phyloP scores from a whole-genome alignment of 1,140 invertebrate species.

The Ceratosolen fusciceps region DNA sequence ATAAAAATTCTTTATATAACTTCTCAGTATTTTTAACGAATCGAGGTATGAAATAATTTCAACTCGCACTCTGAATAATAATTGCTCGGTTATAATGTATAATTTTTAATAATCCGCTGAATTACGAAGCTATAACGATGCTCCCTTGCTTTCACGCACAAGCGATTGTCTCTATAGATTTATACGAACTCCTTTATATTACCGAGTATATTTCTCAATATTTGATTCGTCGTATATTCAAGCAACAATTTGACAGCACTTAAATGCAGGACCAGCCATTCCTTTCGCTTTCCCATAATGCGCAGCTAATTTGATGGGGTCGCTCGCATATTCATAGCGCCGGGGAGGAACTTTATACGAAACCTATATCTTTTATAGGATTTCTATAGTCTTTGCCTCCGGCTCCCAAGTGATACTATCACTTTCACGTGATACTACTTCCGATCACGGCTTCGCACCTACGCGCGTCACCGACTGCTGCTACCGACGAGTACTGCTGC shows the following conservation, averaged over 20 bases:
- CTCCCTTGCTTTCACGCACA: too few species aligned
- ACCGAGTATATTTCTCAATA: not conserved
- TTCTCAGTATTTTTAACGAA: too few species aligned
- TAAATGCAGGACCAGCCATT: not conserved
- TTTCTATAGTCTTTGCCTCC: slow-evolving; percentile 10
- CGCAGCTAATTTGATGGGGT: slow-evolving; percentile 24
- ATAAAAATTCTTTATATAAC: too few species aligned
- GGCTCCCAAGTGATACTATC: not conserved
- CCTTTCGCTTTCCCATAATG: not conserved
- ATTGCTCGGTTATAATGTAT: too few species aligned
- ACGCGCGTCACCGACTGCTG: not conserved
- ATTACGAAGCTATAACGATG: too few species aligned
- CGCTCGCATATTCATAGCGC: slow-evolving; percentile 32
- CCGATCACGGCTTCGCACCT: slow-evolving; percentile 26
- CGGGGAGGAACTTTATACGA: not conserved
- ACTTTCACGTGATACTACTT: not conserved
- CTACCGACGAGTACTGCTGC: slow-evolving; percentile 8
- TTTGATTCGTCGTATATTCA: not conserved
- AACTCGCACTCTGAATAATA: too few species aligned
- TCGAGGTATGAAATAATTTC: too few species aligned
- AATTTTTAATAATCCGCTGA: too few species aligned
- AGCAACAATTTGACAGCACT: not conserved
- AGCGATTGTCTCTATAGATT: too few species aligned
- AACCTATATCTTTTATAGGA: slow-evolving; percentile 22
- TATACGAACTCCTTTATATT: too few species aligned